Evolutionary conservation across 2,797 vertebrate genomes (phyloP).

Genomic region (Arnoldichthys spilopterus): DNA sequence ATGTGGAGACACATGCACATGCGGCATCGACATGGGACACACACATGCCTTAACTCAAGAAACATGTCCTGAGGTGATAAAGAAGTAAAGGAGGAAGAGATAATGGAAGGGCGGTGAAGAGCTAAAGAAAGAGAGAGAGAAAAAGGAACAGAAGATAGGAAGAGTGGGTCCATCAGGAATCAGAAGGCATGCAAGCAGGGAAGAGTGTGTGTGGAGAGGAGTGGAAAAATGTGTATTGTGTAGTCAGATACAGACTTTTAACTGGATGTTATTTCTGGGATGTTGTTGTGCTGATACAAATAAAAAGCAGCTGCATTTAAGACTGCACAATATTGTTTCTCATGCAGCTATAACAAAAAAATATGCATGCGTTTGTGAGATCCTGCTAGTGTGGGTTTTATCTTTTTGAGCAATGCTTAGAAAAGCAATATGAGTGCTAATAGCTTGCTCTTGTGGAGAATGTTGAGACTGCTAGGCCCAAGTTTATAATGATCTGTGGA

Average conservation of each 20-base stretch:
- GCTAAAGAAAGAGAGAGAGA: slow-evolving; percentile 34
- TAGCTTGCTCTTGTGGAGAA: no score
- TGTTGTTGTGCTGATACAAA: not conserved
- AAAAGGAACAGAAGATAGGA: not conserved
- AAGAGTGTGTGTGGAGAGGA: slow-evolving; percentile 15
- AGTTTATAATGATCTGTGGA: no score
- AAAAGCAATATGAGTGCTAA: no score
- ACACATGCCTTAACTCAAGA: slow-evolving; percentile 26
- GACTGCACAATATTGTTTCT: not conserved
- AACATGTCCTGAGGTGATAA: slow-evolving; percentile 60
- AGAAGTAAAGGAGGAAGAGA: slow-evolving; percentile 57
- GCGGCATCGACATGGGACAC: slow-evolving; percentile 13
- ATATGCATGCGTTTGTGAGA: no score
- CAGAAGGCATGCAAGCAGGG: not conserved
- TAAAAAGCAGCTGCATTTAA: not conserved
- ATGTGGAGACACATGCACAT: slow-evolving; percentile 33
- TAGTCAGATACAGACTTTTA: not conserved
- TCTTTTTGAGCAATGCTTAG: no score
- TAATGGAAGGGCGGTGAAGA: slow-evolving; percentile 34
- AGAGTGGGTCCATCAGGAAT: slow-evolving; percentile 2
- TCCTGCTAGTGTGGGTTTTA: no score
- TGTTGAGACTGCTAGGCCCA: no score
- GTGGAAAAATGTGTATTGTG: not conserved
- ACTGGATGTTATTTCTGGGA: slow-evolving; percentile 9
- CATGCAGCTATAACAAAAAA: not conserved